A percentile compares a stretch with the other conserved stretches of the same genome.
phyloP scores from a whole-genome alignment of 2,113 vertebrate species.

The Spheniscus mendiculus region DNA sequence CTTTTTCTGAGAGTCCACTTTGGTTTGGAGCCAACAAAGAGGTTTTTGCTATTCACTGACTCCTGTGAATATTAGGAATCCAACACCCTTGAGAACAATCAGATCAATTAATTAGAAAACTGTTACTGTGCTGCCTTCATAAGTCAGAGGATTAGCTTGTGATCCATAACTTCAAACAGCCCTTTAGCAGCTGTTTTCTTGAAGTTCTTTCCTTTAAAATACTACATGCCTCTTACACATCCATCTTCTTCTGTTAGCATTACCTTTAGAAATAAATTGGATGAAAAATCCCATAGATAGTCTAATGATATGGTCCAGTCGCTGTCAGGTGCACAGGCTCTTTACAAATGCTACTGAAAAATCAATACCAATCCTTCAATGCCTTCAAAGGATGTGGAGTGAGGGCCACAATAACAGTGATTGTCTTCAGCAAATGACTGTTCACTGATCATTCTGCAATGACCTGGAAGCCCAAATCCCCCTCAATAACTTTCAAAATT shows the following conservation, averaged over 20 bases:
- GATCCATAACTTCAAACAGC: not conserved
- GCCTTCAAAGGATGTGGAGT: not conserved
- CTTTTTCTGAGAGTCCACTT: not conserved
- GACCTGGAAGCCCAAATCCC: not conserved
- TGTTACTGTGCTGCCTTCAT: not conserved
- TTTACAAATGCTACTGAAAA: slow-evolving; percentile 11
- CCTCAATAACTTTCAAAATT: not conserved
- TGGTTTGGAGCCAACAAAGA: not conserved
- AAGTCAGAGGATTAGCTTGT: not conserved
- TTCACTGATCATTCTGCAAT: not conserved
- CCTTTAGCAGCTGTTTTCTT: not conserved
- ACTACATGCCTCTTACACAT: not conserved
- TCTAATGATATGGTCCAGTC: not conserved
- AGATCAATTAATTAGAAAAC: not conserved
- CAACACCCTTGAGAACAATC: not conserved
- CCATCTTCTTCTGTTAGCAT: not conserved
- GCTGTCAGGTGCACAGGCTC: not conserved
- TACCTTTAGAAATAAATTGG: not conserved
- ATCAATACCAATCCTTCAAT: slow-evolving; percentile 8
- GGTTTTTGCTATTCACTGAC: not conserved
- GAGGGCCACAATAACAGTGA: not conserved
- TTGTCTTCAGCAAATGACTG: not conserved
- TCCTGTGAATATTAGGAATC: not conserved
- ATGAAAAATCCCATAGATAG: not conserved
- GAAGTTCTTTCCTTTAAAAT: not conserved